phyloP scores from a whole-genome alignment of 2,113 vertebrate genomes.

The Phycodurus eques region DNA sequence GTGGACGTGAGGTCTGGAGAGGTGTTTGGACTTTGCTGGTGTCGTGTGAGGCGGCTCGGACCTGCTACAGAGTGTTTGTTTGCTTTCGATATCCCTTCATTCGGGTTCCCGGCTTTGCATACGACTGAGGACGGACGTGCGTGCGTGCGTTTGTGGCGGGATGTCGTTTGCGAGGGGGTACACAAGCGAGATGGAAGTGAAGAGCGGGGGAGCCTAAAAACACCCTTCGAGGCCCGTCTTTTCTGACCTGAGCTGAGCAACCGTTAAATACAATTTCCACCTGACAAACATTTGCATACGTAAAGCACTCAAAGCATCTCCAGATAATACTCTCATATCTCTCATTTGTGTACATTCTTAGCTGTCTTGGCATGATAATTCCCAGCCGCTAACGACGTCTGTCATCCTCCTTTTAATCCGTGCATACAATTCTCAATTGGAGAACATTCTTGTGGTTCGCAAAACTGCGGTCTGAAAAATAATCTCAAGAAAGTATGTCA shows the following conservation, averaged over 20 bases:
- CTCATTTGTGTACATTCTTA: slow-evolving; percentile 69
- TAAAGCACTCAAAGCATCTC: slow-evolving; percentile 6
- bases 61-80: slow-evolving; percentile 34
- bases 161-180: slow-evolving; percentile 17
- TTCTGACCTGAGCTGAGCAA: slow-evolving; percentile 70
- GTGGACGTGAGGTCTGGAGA: slow-evolving; percentile 31
- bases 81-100: slow-evolving; percentile 9
- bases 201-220: slow-evolving; percentile 24
- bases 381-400: neutral
- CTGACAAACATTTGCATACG: slow-evolving; percentile 69
- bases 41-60: slow-evolving; percentile 38
- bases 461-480: too few relatives aligned
- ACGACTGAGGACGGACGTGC: slow-evolving; percentile 6
- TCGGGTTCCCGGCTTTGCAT: slow-evolving; percentile 35
- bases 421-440: too few relatives aligned
- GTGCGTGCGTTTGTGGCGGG: neutral
- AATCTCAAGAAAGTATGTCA: too few relatives aligned
- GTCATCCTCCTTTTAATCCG: neutral
- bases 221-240: slow-evolving; percentile 67
- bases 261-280: slow-evolving; percentile 45
- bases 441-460: too few relatives aligned
- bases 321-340: neutral
- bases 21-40: slow-evolving; percentile 40
- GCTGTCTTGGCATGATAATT: slow-evolving; percentile 57
- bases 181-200: slow-evolving; percentile 14